Evolutionary conservation across 2,113 vertebrate genomes (phyloP).

Genomic region (Irena cyanogastra): DNA sequence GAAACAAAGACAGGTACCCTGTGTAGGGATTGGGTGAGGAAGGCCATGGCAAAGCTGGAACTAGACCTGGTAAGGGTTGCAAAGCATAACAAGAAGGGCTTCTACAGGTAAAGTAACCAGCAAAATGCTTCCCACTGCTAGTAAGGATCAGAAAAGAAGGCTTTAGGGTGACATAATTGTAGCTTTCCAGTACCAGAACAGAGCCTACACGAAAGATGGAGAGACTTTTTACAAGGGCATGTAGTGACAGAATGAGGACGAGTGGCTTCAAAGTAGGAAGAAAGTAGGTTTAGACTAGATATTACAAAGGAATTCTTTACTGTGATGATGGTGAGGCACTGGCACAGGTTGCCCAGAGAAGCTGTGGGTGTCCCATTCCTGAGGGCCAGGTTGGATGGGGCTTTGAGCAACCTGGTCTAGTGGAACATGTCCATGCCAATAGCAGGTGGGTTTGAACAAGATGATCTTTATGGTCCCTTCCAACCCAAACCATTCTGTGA

Average conservation of each 20-base stretch:
- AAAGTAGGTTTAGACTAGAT: not conserved
- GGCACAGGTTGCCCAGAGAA: not conserved
- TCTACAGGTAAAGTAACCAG: not conserved
- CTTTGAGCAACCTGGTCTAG: not conserved
- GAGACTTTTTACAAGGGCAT: not conserved
- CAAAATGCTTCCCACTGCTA: not conserved
- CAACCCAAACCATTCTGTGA: not conserved
- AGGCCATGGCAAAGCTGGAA: not conserved
- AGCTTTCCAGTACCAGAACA: not conserved
- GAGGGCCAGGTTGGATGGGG: not conserved
- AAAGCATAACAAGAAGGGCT: not conserved
- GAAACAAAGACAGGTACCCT: not conserved
- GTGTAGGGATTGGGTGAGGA: not conserved
- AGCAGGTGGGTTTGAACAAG: accelerated
- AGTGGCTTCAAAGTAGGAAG: not conserved
- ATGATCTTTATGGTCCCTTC: not conserved
- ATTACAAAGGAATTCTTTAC: not conserved
- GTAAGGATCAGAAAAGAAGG: not conserved
- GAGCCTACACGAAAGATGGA: not conserved
- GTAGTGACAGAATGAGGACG: not conserved
- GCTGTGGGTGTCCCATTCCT: not conserved
- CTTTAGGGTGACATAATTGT: not conserved
- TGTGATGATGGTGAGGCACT: accelerated
- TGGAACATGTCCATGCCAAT: not conserved
- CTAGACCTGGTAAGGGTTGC: not conserved